Conservation (phyloP, 2,797 vertebrate species). For the Alauda arvensis region DNA sequence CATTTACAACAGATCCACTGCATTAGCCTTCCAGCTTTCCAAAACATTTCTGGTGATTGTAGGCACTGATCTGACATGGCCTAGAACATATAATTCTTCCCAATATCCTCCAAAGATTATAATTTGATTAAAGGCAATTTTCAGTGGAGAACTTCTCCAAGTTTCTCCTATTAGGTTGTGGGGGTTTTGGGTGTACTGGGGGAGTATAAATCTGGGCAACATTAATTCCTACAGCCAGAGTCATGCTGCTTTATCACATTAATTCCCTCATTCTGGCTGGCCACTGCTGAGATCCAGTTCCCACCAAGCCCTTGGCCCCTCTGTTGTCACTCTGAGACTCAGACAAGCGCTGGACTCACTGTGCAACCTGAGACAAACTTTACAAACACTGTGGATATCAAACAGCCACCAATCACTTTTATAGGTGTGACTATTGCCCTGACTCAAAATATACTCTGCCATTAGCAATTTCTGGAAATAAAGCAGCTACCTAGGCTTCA, state of each 20-base stretch:
- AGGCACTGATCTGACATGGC: neutral
- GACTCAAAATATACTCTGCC: neutral
- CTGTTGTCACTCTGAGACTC: neutral
- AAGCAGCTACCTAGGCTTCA: neutral
- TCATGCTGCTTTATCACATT: neutral
- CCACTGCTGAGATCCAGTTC: neutral
- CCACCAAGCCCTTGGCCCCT: fast-evolving
- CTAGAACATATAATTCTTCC: neutral
- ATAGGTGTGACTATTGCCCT: neutral
- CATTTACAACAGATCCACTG: fast-evolving
- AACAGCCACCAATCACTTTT: neutral
- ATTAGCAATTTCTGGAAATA: slow-evolving; percentile 13
- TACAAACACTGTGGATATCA: neutral
- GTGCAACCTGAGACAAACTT: neutral
- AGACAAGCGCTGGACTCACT: neutral
- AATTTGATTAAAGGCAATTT: neutral
- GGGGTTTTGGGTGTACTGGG: fast-evolving
- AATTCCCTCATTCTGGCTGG: neutral
- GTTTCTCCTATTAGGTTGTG: neutral
- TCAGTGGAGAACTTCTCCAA: neutral
- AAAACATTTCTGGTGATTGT: neutral
- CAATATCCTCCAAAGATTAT: neutral
- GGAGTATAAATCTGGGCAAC: neutral
- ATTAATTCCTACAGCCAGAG: neutral
- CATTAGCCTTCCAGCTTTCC: neutral